Evolutionary conservation across 2,113 vertebrate species (phyloP), one percentile per base, ranked within the genome.

Genomic region (Progne subis): DNA sequence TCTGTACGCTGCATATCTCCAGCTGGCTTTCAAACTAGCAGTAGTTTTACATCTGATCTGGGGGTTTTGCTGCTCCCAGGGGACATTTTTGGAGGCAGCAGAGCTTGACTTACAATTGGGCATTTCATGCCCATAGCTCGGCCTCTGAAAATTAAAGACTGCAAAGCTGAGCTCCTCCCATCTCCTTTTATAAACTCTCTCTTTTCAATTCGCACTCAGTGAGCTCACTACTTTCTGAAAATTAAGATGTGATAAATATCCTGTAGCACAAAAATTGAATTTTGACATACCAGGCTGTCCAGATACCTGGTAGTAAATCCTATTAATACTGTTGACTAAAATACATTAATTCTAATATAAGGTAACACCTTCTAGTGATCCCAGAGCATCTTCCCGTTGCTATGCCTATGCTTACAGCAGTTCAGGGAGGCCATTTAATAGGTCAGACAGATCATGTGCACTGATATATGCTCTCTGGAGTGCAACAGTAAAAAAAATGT

Each of bases 81-180:
- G 28, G 41, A 82, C 11, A 3, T n/a, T 64, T 19, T 44, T 44
- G 61, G 59, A 92, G 31, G n/a, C 50, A 85, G n/a, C 3, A 77
- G 28, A 18, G 18, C 19, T 82, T 90, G 57, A 85, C 28, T 23
- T 82, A 46, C 41, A 55, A 31, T 41, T 90, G 7, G 9, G n/a
- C 28, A 80, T 76, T 90, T 80, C 67, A 70, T 41, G 43, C 28
- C 64, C n/a, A 18, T 26, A 63, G 3, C 24, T 85, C 76, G 67
- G 41, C 65, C 49, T 68, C 67, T 77, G 71, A 69, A 90, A 94
- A 93, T 94, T 92, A 90, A 77, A 90, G 76, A 59, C 88, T 57
- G n/a, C 24, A 80, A 90, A 83, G 39, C 32, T 84, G 43, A 88
- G 21, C 18, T 80, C 55, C 75, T 93, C 53, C 46, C 6, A 0